A percentile compares a stretch with the other conserved stretches of the same genome.
These are phyloP conservation scores for Drosophila dives DNA, from an alignment of 2,888 invertebrate species.

Conservation along the genomic window DNA sequence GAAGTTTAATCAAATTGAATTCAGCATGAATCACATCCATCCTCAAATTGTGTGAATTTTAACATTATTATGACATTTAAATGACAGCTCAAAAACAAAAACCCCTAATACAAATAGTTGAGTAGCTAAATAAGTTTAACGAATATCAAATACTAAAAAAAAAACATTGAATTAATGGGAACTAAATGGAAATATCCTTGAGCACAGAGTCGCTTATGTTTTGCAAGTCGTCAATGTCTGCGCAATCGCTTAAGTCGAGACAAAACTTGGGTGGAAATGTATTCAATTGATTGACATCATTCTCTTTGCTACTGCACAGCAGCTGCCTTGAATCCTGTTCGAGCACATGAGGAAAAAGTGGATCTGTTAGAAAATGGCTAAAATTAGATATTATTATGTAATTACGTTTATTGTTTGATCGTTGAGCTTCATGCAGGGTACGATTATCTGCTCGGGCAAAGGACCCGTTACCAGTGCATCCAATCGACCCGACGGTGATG, in stretches of 20 bases:
- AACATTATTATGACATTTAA: not conserved
- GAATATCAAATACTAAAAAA: conserved; percentile 19
- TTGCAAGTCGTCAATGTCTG: conserved; percentile 57
- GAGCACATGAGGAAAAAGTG: not conserved
- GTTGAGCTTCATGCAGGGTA: conserved; percentile 51
- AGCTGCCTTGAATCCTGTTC: conserved; percentile 37
- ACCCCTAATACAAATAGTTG: not conserved
- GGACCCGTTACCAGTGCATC: conserved; percentile 76
- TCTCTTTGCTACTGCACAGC: conserved; percentile 19
- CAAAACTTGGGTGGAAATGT: conserved; percentile 31
- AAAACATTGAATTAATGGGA: conserved; percentile 1
- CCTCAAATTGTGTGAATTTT: conserved; percentile 2
- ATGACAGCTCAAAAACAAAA: conserved; percentile 8
- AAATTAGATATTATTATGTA: not conserved
- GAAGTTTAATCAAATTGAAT: conserved; percentile 63
- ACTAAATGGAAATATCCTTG: conserved; percentile 65
- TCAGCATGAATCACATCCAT: conserved; percentile 24
- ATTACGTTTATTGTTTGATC: conserved; percentile 53
- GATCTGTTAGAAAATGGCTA: not conserved
- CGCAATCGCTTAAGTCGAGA: conserved; percentile 32
- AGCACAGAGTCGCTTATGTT: conserved; percentile 78
- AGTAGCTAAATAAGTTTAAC: conserved; percentile 22
- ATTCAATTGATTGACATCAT: conserved; percentile 29
- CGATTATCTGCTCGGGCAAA: conserved; percentile 6
- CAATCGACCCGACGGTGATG: conserved; percentile 83